Evolutionary conservation across 2,888 invertebrate genomes (phyloP).

Genomic region (Cerceris rybyensis): DNA sequence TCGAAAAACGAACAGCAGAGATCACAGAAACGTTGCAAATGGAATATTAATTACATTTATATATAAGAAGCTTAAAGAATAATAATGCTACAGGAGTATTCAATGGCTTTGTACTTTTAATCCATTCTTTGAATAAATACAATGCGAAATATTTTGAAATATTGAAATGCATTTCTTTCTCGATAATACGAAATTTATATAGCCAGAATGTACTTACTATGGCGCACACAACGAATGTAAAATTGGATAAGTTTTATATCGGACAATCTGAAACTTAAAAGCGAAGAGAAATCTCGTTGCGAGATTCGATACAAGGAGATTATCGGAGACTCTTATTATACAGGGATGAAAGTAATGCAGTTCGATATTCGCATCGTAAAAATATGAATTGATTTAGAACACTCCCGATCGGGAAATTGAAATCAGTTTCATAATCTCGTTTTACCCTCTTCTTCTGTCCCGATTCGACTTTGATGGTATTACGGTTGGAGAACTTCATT

Average conservation of each 20-base stretch:
- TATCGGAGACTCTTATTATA: conserved; percentile 16
- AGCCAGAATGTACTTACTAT: no score
- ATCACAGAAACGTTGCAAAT: no score
- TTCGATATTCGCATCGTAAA: background rate
- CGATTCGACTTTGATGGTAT: conserved; percentile 1
- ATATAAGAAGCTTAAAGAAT: no score
- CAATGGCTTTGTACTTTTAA: no score
- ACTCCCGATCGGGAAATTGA: conserved; percentile 2
- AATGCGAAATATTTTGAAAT: no score
- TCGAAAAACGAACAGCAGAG: no score
- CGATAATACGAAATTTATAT: no score
- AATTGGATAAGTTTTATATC: conserved; percentile 15
- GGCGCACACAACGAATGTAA: no score
- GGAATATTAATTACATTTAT: no score
- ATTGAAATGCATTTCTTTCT: no score
- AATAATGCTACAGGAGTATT: no score
- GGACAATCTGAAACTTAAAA: conserved; percentile 2
- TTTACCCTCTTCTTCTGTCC: background rate
- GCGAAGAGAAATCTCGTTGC: background rate
- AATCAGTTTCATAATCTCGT: conserved; percentile 9
- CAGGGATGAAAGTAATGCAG: background rate
- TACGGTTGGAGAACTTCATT: background rate
- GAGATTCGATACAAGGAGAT: background rate
- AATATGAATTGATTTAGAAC: conserved; percentile 1
- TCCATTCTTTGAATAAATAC: no score